Base-by-base conservation (phyloP, 1,140 invertebrate species). In the Cotesia typhae region DNA sequence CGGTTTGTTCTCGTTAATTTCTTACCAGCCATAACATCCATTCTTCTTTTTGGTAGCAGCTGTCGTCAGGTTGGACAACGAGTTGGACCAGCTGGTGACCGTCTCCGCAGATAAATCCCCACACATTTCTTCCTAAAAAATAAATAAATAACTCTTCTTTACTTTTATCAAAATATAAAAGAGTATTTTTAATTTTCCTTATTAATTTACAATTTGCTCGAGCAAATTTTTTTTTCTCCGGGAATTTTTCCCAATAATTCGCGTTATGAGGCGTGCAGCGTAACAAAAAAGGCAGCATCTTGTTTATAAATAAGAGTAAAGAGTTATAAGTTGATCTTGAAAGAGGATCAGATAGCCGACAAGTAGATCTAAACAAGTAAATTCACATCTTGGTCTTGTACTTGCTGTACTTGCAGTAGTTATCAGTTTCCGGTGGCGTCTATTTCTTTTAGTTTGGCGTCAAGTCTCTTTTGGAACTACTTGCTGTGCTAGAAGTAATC, bases 41-140 rank as follows among this genome's bases (percentile, higher is more conserved):
- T 81, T 79, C 79, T 80, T 81, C 77, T 74, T 75, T 82, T 81
- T 82, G 79, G 75, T 80, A 82, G 75, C 84, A 91, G 90, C 81
- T 91, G 75, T 88, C 86, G 77, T 82, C 67, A 83, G 88, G 82
- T 87, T 89, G n/a, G 53, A 74, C 79, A 88, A 89, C 79, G 90
- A 90, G 81, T 70, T 90, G 72, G 89, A 89, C 78, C 89, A 90
- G 78, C 82, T 89, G 71, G 78, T 89, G 53, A 85, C 87, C 67
- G 78, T 89, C 55, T 9, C 41, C 28, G 28, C 28, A 28, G 2
- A 28, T 28, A 28, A 28, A 28, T 28, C 28, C 28, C 28, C 28
- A 28, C 28, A 28, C 28, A 28, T 28, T 28, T 28, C 28, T 28
- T 28, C 61, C 20, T 55, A 53, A 57, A 12, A 28, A 38, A 69